These are phyloP conservation scores for Drosophila pandora DNA, from an alignment of 1,140 invertebrate genomes.

Conservation along the genomic window DNA sequence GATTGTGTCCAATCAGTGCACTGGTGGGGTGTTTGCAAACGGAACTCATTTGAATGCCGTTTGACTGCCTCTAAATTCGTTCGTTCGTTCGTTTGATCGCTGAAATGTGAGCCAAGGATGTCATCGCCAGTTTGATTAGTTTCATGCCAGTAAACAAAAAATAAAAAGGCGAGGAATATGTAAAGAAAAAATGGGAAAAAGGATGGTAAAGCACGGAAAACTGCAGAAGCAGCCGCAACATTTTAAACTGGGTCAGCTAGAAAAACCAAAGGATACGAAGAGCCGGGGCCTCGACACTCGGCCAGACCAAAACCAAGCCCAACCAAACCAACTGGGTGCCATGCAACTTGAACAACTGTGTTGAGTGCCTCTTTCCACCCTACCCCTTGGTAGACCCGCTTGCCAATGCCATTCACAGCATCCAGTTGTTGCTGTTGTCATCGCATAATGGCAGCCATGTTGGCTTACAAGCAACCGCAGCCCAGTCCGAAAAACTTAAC, in stretches of 20 bases:
- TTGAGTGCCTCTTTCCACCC: conserved; percentile 20
- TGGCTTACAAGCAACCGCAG: conserved; percentile 35
- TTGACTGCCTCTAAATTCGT: conserved; percentile 61
- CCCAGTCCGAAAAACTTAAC: conserved; percentile 30
- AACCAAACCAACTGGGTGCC: conserved; percentile 26
- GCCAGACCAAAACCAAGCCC: conserved; percentile 1
- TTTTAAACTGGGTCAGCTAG: conserved; percentile 52
- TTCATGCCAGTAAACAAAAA: conserved; percentile 6
- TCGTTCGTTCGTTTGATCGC: conserved; percentile 63
- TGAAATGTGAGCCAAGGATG: conserved; percentile 41
- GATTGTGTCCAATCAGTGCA: conserved; percentile 58
- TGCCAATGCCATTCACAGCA: conserved; percentile 24
- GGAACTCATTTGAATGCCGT: conserved; percentile 78
- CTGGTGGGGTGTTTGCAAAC: conserved; percentile 57
- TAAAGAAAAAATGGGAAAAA: background rate
- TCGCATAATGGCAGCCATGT: conserved; percentile 42
- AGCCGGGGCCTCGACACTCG: conserved; percentile 5
- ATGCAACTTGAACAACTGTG: conserved; percentile 44
- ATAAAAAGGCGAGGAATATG: background rate
- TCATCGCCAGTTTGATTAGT: conserved; percentile 40
- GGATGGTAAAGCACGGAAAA: conserved; percentile 5
- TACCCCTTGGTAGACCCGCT: background rate
- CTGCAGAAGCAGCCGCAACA: conserved; percentile 41
- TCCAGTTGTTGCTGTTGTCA: conserved; percentile 20
- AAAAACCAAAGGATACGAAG: conserved; percentile 7